phyloP scores from a whole-genome alignment of 2,113 vertebrate genomes.

The Ptilorrhoa leucosticta region DNA sequence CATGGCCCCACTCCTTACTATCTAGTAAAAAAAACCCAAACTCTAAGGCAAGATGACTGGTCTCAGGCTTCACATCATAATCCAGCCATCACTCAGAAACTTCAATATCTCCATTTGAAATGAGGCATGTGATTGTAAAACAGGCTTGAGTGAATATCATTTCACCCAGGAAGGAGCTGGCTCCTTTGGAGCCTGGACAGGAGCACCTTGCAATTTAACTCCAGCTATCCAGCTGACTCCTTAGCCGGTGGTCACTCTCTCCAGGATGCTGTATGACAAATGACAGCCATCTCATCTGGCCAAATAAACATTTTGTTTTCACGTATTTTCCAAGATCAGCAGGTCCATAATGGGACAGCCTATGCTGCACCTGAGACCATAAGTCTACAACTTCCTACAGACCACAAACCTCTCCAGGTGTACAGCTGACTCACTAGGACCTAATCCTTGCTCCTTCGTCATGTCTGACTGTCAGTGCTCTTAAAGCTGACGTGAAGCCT shows the following conservation, averaged over 20 bases:
- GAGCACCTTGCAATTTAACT: not conserved
- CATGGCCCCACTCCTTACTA: not conserved
- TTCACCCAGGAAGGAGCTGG: not conserved
- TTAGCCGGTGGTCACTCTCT: not conserved
- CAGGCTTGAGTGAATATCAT: not conserved
- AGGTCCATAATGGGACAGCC: not conserved
- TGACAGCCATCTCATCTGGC: not conserved
- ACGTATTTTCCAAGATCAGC: not conserved
- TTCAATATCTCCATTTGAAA: not conserved
- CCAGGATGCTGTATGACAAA: not conserved
- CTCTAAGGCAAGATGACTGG: not conserved
- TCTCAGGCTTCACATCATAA: not conserved
- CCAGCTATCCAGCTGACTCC: not conserved
- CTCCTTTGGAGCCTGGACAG: not conserved
- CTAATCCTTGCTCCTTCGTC: not conserved
- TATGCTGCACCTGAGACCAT: not conserved
- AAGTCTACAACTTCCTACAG: not conserved
- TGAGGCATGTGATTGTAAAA: not conserved
- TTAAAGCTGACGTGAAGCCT: not conserved
- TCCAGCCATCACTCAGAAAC: not conserved
- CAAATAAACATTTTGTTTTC: not conserved
- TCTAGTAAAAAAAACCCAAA: not conserved
- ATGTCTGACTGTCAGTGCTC: not conserved
- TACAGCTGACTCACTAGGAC: accelerated
- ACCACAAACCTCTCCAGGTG: not conserved